Evolutionary conservation across 2,113 vertebrate genomes (phyloP).

Genomic region (Gyps fulvus): DNA sequence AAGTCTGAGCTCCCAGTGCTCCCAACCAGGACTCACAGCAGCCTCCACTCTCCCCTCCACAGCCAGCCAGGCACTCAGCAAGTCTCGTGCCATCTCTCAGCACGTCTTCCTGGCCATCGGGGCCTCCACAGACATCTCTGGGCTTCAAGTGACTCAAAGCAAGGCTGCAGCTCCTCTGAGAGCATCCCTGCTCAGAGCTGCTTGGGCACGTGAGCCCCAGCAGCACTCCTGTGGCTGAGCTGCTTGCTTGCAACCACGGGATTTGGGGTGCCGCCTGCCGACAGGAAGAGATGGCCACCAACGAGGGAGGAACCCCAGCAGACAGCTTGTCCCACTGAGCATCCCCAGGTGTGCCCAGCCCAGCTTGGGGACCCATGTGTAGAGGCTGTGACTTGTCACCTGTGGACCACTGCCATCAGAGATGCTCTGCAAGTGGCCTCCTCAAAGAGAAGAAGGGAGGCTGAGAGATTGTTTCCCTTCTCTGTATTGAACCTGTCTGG

Average conservation of each 20-base stretch:
- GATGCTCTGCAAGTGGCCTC: background rate
- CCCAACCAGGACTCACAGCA: background rate
- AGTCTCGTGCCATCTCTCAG: background rate
- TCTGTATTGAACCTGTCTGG: background rate
- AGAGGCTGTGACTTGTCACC: background rate
- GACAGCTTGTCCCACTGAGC: background rate
- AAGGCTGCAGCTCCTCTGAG: background rate
- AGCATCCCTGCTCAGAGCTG: background rate
- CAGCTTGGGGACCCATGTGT: background rate
- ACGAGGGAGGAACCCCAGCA: background rate
- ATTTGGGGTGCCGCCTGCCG: background rate
- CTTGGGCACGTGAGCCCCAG: background rate
- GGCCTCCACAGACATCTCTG: background rate
- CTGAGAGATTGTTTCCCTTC: constrained; percentile 10
- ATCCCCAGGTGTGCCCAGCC: background rate
- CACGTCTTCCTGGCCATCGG: background rate
- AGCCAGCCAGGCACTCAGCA: background rate
- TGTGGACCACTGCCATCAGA: background rate
- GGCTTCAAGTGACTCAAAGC: background rate
- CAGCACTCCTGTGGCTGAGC: background rate
- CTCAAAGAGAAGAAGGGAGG: background rate
- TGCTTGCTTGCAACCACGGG: background rate
- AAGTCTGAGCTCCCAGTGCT: background rate
- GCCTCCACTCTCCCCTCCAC: background rate
- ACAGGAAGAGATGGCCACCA: background rate